These are phyloP conservation scores for Anthoptus insignis DNA, from an alignment of 2,888 invertebrate species.

Conservation along the genomic window DNA sequence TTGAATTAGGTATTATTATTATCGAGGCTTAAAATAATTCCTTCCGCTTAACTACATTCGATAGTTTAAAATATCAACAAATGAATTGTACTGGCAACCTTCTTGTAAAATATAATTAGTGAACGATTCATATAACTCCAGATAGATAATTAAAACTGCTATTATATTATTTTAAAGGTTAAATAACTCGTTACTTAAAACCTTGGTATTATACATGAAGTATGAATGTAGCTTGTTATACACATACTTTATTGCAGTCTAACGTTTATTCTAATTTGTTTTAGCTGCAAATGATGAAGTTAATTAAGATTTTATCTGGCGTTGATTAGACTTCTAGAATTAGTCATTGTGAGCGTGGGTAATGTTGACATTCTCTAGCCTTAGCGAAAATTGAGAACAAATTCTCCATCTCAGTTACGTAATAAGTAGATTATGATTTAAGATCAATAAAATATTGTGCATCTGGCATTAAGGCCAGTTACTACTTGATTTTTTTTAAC, in stretches of 20 bases:
- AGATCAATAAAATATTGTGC: too few relatives aligned
- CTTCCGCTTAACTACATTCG: neutral
- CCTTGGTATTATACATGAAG: slow-evolving; percentile 28
- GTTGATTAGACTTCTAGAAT: neutral
- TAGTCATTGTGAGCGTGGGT: neutral
- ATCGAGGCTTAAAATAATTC: slow-evolving; percentile 23
- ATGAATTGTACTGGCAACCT: slow-evolving; percentile 29
- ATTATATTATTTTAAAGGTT: slow-evolving; percentile 28
- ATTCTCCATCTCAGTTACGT: neutral
- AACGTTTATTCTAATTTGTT: slow-evolving; percentile 14
- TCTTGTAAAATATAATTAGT: slow-evolving; percentile 28
- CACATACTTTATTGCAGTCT: neutral
- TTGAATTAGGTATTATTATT: too few relatives aligned
- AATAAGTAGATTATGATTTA: too few relatives aligned
- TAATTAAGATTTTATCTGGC: slow-evolving; percentile 22
- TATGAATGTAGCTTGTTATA: slow-evolving; percentile 12
- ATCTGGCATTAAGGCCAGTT: too few relatives aligned
- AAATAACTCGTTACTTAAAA: slow-evolving; percentile 29
- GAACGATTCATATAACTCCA: slow-evolving; percentile 28
- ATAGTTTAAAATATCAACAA: slow-evolving; percentile 24
- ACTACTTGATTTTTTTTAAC: too few relatives aligned
- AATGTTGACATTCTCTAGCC: neutral
- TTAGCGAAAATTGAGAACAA: neutral
- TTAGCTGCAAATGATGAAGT: slow-evolving; percentile 4
- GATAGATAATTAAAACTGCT: slow-evolving; percentile 18